Percentiles rank a stretch among this genome's conserved stretches.
These are phyloP conservation scores for Pithys albifrons DNA, from an alignment of 2,113 vertebrate species.

Conservation along the genomic window DNA sequence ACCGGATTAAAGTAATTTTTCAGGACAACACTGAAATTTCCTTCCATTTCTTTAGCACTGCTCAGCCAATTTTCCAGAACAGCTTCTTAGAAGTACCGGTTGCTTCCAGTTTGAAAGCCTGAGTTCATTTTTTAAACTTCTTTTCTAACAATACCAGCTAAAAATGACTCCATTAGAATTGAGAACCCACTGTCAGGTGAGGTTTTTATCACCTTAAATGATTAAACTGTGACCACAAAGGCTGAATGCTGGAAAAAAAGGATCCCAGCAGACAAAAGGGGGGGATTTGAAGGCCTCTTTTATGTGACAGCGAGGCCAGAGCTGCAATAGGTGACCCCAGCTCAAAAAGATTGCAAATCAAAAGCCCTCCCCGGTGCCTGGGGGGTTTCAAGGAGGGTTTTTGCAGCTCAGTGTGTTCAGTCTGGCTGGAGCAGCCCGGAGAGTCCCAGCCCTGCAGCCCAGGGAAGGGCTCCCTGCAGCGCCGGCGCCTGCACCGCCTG, in stretches of 20 bases:
- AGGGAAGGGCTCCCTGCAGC: neutral
- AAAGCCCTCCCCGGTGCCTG: neutral
- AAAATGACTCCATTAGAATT: neutral
- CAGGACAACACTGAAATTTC: neutral
- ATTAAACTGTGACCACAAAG: neutral
- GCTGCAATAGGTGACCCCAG: neutral
- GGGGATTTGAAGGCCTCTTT: neutral
- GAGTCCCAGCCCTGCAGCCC: neutral
- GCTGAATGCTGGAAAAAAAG: neutral
- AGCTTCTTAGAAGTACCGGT: neutral
- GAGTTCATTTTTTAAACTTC: neutral
- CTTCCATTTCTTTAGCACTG: neutral
- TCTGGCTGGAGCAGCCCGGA: neutral
- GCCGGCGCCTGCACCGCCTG: neutral
- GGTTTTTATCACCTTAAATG: neutral
- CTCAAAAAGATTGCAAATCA: neutral
- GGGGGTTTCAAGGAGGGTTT: neutral
- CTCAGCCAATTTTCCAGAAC: neutral
- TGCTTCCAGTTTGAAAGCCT: neutral
- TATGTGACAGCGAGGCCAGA: neutral
- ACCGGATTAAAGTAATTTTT: neutral
- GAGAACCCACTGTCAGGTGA: neutral
- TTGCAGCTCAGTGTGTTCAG: neutral
- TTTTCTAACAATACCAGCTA: neutral
- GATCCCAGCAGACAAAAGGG: neutral